Percentiles rank a stretch among this genome's conserved stretches.
Conservation (phyloP, 2,797 vertebrate species). For the Hyperoplus immaculatus region DNA sequence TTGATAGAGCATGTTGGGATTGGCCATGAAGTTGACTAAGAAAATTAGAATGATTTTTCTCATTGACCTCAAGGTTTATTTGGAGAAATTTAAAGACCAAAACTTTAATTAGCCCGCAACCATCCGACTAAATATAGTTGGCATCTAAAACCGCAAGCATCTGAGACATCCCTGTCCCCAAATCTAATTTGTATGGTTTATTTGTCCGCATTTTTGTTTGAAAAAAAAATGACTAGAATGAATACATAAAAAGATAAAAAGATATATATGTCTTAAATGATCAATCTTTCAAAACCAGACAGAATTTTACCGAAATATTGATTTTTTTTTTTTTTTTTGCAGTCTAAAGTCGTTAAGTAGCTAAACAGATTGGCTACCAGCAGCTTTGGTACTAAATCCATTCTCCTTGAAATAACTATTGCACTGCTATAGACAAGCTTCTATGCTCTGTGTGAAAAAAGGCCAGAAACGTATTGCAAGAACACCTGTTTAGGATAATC, state of each 20-base stretch:
- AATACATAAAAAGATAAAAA: no score
- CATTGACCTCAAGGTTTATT: constrained; percentile 53
- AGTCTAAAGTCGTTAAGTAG: no score
- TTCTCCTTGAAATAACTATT: no score
- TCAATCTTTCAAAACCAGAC: no score
- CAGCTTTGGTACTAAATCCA: neutral
- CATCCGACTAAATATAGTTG: constrained; percentile 33
- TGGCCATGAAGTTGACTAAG: constrained; percentile 24
- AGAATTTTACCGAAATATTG: no score
- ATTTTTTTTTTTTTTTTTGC: no score
- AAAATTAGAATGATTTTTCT: constrained; percentile 49
- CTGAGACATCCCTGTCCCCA: neutral
- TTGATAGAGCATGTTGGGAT: constrained; percentile 9
- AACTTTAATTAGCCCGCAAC: constrained; percentile 47
- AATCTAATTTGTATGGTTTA: neutral
- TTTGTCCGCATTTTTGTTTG: no score
- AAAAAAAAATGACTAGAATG: no score
- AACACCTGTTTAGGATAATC: neutral
- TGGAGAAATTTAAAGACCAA: neutral
- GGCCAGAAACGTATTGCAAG: constrained; percentile 1
- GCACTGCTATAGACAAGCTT: neutral
- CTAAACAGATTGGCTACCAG: neutral
- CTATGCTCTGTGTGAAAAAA: constrained; percentile 5
- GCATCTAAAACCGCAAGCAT: constrained; percentile 15
- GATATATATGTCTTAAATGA: no score